phyloP scores from a whole-genome alignment of 2,888 invertebrate species.

The Coelopa pilipes region DNA sequence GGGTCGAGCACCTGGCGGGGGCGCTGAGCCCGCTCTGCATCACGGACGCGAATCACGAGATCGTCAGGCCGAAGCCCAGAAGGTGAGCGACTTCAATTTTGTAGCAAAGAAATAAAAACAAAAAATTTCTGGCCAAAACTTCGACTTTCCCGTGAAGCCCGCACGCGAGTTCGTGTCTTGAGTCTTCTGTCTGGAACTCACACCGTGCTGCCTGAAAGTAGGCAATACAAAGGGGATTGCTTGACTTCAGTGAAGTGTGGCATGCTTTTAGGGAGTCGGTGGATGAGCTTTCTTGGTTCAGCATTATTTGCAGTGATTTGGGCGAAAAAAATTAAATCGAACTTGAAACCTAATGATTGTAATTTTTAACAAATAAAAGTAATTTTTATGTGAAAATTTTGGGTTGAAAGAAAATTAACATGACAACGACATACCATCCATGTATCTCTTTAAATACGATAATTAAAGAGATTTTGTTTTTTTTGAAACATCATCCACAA shows the following conservation, averaged over 20 bases:
- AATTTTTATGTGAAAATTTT: too few species aligned
- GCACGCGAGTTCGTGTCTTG: constrained; percentile 3
- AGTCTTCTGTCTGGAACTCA: constrained; percentile 15
- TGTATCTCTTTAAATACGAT: too few species aligned
- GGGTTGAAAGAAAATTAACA: too few species aligned
- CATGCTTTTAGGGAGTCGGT: constrained; percentile 5
- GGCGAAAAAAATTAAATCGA: too few species aligned
- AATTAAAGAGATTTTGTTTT: too few species aligned
- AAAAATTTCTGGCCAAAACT: too few species aligned
- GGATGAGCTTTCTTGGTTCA: too few species aligned
- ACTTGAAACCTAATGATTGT: too few species aligned
- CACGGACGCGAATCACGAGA: constrained; percentile 83
- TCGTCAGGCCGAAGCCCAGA: constrained; percentile 85
- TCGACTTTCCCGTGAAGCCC: background rate
- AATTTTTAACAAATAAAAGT: too few species aligned
- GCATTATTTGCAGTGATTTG: too few species aligned
- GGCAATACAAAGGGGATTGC: background rate
- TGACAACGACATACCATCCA: too few species aligned
- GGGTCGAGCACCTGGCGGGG: constrained; percentile 72
- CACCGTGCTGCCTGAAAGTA: constrained; percentile 3
- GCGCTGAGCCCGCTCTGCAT: constrained; percentile 75
- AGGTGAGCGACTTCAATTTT: constrained; percentile 70
- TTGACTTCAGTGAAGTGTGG: background rate
- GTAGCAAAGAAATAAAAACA: background rate
- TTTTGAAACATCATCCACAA: too few species aligned